Evolutionary conservation across 2,113 vertebrate species (phyloP).

Genomic region (cat (Felis catus)): DNA sequence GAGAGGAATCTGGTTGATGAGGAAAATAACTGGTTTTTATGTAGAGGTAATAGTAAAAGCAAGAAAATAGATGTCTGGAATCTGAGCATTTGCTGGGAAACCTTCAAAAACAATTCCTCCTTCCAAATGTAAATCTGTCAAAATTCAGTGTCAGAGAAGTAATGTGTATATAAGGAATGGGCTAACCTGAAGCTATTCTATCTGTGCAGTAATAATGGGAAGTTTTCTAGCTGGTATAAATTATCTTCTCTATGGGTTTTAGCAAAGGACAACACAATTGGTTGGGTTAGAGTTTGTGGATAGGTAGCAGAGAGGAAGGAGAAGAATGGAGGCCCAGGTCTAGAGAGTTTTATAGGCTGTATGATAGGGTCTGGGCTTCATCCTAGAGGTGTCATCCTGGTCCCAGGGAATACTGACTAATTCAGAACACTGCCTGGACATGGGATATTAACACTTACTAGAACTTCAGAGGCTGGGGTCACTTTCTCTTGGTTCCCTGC

Average conservation of each 20-base stretch:
- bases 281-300: not conserved
- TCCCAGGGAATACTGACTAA: not conserved
- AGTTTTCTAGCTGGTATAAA: not conserved
- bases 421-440: not conserved
- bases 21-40: not conserved
- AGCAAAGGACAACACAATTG: not conserved
- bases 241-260: not conserved
- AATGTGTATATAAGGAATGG: not conserved
- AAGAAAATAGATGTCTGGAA: not conserved
- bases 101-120: not conserved
- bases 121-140: not conserved
- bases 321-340: not conserved
- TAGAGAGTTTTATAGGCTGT: not conserved
- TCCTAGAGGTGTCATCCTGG: not conserved
- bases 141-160: not conserved
- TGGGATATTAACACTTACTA: not conserved
- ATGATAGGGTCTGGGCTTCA: not conserved
- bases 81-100: not conserved
- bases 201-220: not conserved
- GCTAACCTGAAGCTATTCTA: not conserved
- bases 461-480: not conserved
- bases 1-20: not conserved
- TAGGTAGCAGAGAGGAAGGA: not conserved
- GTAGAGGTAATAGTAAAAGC: not conserved
- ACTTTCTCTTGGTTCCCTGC: not conserved